Evolutionary conservation across 92 coral and sea anemone genomes (phyloP), one percentile per base, ranked within the genome.

Genomic region (Porites cylindrica): DNA sequence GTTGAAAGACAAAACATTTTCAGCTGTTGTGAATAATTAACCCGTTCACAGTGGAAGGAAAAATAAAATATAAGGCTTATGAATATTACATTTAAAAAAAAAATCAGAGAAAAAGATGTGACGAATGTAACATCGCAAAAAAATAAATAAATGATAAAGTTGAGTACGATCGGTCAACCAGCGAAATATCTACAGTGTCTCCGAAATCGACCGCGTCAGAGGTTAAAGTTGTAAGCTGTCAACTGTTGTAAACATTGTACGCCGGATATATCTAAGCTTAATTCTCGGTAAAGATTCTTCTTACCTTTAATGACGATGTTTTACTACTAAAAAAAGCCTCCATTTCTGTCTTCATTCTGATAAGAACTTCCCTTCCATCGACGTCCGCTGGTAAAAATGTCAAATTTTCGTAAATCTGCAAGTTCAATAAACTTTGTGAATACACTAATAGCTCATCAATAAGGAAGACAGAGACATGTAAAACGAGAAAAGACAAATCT

Each of bases 221-320:
- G 66, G 66, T 62, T 14, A 62, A 62, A 68, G 58, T 58, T 58
- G 66, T 38, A 38, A 19, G 85, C 85, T 81, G 86, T 81, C 85
- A 81, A 69, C 11, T 47, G 66, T 54, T 81, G 77, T 70, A 58
- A 82, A 82, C 86, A 82, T 70, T 70, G 32, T 59, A 14, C 78
- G 56, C 43, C 26, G 77, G 67, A 66, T 85, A 32, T 66, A 76
- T 38, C 47, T 38, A 3, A 38, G 47, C 47, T 38, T 38, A 38
- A 38, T 38, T 38, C 47, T 38, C 4, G 47, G 47, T 38, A 38
- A 86, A 78, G 50, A 70, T 82, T 66, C 21, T 32, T 64, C 89
- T 75, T 71, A 95, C 98, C 98, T 86, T 89, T 70, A 95, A 82
- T 56, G 98, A 85, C 23, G 81, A 82, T 10, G 91, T 82, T 82